phyloP scores from a whole-genome alignment of 2,797 vertebrate genomes.

The Microchirus variegatus region DNA sequence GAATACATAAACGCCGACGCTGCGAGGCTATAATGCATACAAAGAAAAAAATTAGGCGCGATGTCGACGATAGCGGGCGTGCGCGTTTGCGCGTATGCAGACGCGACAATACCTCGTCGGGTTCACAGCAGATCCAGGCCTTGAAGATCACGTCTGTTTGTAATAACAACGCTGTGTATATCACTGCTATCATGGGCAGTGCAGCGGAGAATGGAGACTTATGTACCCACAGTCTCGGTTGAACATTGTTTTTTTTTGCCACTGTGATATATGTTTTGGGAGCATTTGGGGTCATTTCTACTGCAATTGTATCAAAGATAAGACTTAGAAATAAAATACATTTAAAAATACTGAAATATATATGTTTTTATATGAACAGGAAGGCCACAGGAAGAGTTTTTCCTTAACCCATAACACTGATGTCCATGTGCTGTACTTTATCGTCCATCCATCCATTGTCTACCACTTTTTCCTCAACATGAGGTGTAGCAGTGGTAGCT shows the following conservation, averaged over 20 bases:
- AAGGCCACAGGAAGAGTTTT: too few species aligned
- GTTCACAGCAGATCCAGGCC: constrained; percentile 39
- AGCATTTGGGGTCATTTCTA: too few species aligned
- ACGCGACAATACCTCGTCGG: constrained; percentile 21
- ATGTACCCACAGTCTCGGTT: background rate
- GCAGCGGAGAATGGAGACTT: constrained; percentile 15
- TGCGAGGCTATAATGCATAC: constrained; percentile 50
- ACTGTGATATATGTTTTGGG: too few species aligned
- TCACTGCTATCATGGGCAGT: constrained; percentile 13
- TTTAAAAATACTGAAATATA: too few species aligned
- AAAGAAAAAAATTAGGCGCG: constrained; percentile 45
- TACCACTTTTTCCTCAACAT: too few species aligned
- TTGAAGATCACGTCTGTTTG: constrained; percentile 27
- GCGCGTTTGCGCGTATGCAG: background rate
- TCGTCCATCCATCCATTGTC: too few species aligned
- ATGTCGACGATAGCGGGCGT: constrained; percentile 54
- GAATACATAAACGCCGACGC: constrained; percentile 58
- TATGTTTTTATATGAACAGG: too few species aligned
- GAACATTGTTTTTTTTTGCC: background rate
- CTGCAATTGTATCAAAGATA: too few species aligned
- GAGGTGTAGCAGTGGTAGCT: too few species aligned
- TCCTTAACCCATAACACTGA: too few species aligned
- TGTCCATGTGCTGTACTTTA: too few species aligned
- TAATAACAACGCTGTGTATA: constrained; percentile 43
- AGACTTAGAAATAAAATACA: too few species aligned